Conservation (phyloP, 1,140 invertebrate genomes). For the Pectinophora gossypiella region DNA sequence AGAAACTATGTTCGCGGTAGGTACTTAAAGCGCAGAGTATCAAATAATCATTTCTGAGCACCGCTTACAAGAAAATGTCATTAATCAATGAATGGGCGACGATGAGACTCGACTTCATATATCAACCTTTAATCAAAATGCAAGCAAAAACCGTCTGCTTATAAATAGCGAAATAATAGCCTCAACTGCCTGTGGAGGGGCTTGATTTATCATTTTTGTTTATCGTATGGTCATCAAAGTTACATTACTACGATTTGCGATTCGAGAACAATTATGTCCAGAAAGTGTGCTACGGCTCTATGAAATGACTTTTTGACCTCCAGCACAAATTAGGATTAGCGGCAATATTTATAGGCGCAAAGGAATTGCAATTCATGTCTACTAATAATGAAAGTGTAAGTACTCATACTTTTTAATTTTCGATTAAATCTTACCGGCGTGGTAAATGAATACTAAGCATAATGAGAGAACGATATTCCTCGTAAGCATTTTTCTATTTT, state of each 20-base stretch:
- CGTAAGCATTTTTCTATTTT: too few relatives aligned
- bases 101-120: conserved; percentile 19
- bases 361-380: not conserved
- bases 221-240: conserved; percentile 54
- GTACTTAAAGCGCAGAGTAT: too few relatives aligned
- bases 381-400: too few relatives aligned
- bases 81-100: conserved; percentile 45
- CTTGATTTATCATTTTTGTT: conserved; percentile 52
- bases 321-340: conserved; percentile 6
- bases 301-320: conserved; percentile 35
- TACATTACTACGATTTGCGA: conserved; percentile 47
- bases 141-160: conserved; percentile 30
- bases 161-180: conserved; percentile 29
- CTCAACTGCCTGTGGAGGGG: not conserved
- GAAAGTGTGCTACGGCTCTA: conserved; percentile 34
- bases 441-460: too few relatives aligned
- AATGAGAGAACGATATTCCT: too few relatives aligned
- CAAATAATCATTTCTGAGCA: not conserved
- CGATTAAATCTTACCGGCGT: too few relatives aligned
- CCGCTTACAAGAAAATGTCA: conserved; percentile 36
- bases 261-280: conserved; percentile 45
- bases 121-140: conserved; percentile 43
- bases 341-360: not conserved
- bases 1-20: too few relatives aligned
- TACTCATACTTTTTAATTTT: too few relatives aligned